Base-by-base conservation (phyloP, 2,888 invertebrate species). In the Panorpa germanica region DNA sequence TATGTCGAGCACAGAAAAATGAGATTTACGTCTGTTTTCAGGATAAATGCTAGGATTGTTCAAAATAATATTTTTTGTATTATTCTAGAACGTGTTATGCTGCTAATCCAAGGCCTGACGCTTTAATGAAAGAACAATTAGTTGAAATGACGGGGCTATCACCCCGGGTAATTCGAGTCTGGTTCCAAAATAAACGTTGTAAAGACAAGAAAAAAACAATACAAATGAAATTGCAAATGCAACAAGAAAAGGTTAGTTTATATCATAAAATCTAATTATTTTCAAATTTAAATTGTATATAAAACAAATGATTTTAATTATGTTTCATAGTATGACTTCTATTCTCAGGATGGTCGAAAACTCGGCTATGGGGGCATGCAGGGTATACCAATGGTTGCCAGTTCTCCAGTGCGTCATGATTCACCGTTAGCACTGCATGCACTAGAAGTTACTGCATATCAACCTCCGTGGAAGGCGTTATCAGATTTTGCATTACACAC, bases 131-230 rank as follows among this genome's bases (percentile, higher is more conserved):
- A 62, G 98, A 98, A 55, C 95, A 96, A 53, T 69, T 98, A 37
- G 95, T 95, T 23, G 96, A 98, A 59, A 93, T 96, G 95, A 98
- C 98, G 10, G 77, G 88, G 1, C 70, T 98, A 29, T 91, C 88
- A 45, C 95, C 96, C 12, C 64, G 98, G 10, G 98, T 98, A 43
- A 98, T 98, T 52, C 69, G 98, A 48, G 98, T 98, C 34, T 98
- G 98, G 98, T 98, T 96, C 65, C 95, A 95, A 58, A 95, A 95
- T 58, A 95, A 93, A 53, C 65, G 93, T 39, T 93, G 91, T 63
- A 93, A 93, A 57, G 91, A 93, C 60, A 93, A 93, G 63, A 93
- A 93, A 65, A 81, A 88, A 53, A 91, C 90, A 31, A 80, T 95
- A 29, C 77, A 91, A 46, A 77, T 95, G 69, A 93, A 95, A 55